A percentile compares a stretch with the other conserved stretches of the same genome.
Conservation (phyloP, 1,140 invertebrate species). For the Eueides isabella region DNA sequence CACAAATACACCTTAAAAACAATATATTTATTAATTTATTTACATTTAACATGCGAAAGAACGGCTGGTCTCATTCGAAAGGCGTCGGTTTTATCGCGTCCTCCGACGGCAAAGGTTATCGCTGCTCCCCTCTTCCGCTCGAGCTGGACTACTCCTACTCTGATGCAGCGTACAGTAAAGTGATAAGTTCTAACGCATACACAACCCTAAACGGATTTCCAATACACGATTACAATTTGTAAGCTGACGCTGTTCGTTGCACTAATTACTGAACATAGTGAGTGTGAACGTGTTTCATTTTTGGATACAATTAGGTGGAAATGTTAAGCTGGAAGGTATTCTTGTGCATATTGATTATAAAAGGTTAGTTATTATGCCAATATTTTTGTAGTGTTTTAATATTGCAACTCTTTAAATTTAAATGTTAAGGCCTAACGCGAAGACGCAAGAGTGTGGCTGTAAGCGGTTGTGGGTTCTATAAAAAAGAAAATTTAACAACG, state of each 20-base stretch:
- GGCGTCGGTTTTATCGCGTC: slow-evolving; percentile 65
- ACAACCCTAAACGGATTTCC: slow-evolving; percentile 42
- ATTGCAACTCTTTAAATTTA: too few relatives aligned
- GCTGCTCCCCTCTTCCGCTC: slow-evolving; percentile 56
- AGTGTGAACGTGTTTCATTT: slow-evolving; percentile 30
- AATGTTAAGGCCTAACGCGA: too few relatives aligned
- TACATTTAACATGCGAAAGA: slow-evolving; percentile 47
- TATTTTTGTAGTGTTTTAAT: too few relatives aligned
- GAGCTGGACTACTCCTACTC: slow-evolving; percentile 48
- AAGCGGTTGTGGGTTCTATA: too few relatives aligned
- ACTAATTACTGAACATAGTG: slow-evolving; percentile 24
- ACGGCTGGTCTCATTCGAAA: slow-evolving; percentile 64
- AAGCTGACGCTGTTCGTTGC: not conserved
- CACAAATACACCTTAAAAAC: not conserved
- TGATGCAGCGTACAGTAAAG: slow-evolving; percentile 57
- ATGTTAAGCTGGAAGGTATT: slow-evolving; percentile 69
- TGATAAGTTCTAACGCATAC: slow-evolving; percentile 54
- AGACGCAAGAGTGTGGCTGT: too few relatives aligned
- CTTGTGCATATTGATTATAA: slow-evolving; percentile 61
- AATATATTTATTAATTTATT: not conserved
- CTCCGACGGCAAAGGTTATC: slow-evolving; percentile 73
- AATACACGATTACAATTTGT: slow-evolving; percentile 19
- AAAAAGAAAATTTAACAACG: too few relatives aligned
- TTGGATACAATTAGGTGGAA: slow-evolving; percentile 63
- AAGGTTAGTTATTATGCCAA: slow-evolving; percentile 52